Percentiles rank a stretch among this genome's conserved stretches.
phyloP scores from a whole-genome alignment of 2,888 invertebrate genomes.

The Idaea dimidiata region DNA sequence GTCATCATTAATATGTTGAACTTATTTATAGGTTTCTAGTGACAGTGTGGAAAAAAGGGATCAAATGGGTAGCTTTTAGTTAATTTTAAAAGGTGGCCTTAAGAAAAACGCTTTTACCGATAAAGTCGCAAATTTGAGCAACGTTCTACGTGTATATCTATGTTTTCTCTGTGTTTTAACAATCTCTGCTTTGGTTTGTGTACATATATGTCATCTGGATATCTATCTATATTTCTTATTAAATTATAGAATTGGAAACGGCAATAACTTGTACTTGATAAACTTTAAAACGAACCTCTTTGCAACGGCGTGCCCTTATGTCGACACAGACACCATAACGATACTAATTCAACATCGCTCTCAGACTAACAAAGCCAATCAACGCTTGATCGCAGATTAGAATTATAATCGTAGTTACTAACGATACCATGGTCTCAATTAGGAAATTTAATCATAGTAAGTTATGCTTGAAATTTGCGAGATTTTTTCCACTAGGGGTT shows the following conservation, averaged over 20 bases:
- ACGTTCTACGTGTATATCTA: no score
- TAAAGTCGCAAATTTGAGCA: no score
- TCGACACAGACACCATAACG: conserved; percentile 44
- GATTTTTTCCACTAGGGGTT: no score
- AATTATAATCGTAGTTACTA: neutral
- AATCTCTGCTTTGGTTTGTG: no score
- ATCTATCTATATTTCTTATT: neutral
- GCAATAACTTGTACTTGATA: neutral
- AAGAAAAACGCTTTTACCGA: no score
- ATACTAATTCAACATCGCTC: conserved; percentile 62
- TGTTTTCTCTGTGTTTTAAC: no score
- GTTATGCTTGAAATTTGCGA: neutral
- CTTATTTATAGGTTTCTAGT: no score
- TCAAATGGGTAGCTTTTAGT: no score
- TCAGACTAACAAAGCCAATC: conserved; percentile 59
- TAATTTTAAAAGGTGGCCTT: no score
- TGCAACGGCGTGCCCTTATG: neutral
- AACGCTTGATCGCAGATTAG: conserved; percentile 13
- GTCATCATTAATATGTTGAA: no score
- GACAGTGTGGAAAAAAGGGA: no score
- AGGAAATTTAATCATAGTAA: neutral
- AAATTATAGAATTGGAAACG: neutral
- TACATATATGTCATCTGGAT: no score
- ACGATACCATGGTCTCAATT: neutral
- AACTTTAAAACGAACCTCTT: neutral